Conservation (phyloP, 2,113 vertebrate genomes). For the Triplophysa rosa region DNA sequence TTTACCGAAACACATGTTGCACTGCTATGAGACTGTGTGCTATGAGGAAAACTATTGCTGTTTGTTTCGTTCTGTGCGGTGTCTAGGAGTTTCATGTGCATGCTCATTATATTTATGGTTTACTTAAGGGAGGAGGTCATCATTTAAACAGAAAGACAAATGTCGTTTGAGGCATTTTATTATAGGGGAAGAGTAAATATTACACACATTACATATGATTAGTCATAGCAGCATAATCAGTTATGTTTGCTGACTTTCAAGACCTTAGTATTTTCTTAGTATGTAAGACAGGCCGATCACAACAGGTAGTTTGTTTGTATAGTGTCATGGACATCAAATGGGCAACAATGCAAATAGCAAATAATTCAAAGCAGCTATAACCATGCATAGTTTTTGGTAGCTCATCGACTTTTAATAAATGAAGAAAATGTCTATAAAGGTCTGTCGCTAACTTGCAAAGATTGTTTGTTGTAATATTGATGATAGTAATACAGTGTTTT, state of each 20-base stretch:
- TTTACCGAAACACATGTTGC: background rate
- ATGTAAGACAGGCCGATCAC: too few species aligned
- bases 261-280: background rate
- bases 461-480: too few species aligned
- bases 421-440: too few species aligned
- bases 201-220: conserved; percentile 4
- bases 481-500: too few species aligned
- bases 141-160: conserved; percentile 14
- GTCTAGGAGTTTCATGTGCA: background rate
- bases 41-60: background rate
- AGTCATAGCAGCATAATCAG: background rate
- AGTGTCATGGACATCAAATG: too few species aligned
- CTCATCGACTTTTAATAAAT: too few species aligned
- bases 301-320: too few species aligned
- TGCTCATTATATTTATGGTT: conserved; percentile 20
- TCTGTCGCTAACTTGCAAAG: too few species aligned
- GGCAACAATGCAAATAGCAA: background rate
- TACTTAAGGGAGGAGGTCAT: conserved; percentile 47
- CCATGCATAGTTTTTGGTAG: too few species aligned
- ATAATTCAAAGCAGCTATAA: too few species aligned
- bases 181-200: conserved; percentile 23
- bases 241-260: background rate
- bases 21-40: background rate
- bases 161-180: conserved; percentile 29
- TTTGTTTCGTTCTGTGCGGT: background rate